Base-by-base conservation (phyloP, 2,888 invertebrate species). In the Archips xylosteana region DNA sequence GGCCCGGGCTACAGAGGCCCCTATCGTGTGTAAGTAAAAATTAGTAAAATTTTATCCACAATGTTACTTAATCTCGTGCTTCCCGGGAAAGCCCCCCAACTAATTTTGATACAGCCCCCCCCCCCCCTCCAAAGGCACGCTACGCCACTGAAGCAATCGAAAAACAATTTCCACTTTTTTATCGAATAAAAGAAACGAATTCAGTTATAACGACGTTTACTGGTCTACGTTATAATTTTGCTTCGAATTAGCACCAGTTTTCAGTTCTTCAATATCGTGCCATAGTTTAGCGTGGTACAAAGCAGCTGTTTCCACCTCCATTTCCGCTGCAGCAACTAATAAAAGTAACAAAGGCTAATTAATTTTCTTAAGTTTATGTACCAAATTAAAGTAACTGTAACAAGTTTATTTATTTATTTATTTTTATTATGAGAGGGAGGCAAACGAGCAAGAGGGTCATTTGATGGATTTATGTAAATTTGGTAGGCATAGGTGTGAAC, bases 231-330 rank as follows among this genome's bases (percentile, higher is more conserved):
- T 54, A 39, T 42, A 5, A 36, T 74, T 76, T 57, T 77, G 68
- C 10, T 75, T 74, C 1, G 69, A 70, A n/a, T 49, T 49, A 3
- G 4, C 13, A 10, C 78, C 66, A n/a, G 76, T 76, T 76, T 84
- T 83, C n/a, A 85, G 65, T 23, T 84, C 81, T 78, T 88, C 82
- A 49, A 91, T 81, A 10, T 84, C 83, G 64, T 85, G 81, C 83
- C 87, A 89, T 6, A 90, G 75, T 63, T 88, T 85, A 0, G 88
- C 86, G 61, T 91, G 92, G 70, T 85, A 87, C 32, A 89, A 75
- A 0, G 88, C 86, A 13, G 91, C 90, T 5, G 85, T 86, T 81
- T 91, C 88, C 3, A 90, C 85, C 82, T 91, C 91, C 71, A 87
- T 78, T 79, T 91, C 92, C 42, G 87, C 89, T 51, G 88, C 89